Evolutionary conservation across 1,140 invertebrate genomes (phyloP).

Genomic region (Macrosteles quadrilineatus): DNA sequence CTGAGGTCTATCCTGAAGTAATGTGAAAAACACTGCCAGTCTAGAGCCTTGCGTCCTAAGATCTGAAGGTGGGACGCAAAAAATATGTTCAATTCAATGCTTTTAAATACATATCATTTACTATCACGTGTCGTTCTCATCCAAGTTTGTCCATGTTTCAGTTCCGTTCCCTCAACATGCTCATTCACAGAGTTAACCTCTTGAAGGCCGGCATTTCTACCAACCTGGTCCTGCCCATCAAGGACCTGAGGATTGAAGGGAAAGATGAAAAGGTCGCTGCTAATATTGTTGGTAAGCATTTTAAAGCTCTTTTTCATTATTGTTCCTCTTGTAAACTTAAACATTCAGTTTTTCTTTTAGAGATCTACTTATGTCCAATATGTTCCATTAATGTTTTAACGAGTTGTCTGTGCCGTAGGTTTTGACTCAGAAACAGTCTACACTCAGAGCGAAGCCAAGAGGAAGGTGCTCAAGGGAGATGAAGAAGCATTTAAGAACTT

Average conservation of each 20-base stretch:
- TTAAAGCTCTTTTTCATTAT: too few relatives aligned
- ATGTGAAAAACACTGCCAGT: too few relatives aligned
- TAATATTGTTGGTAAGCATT: constrained; percentile 50
- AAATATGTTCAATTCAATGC: too few relatives aligned
- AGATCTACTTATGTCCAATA: too few relatives aligned
- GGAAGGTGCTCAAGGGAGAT: constrained; percentile 54
- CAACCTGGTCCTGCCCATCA: constrained; percentile 50
- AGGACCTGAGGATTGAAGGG: constrained; percentile 48
- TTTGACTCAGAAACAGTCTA: constrained; percentile 56
- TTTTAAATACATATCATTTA: too few relatives aligned
- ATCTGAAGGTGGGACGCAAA: too few relatives aligned
- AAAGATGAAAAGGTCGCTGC: constrained; percentile 46
- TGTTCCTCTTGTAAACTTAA: too few relatives aligned
- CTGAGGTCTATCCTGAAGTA: too few relatives aligned
- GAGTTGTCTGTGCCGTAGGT: constrained; percentile 42
- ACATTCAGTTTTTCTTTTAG: too few relatives aligned
- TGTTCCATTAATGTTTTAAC: not conserved
- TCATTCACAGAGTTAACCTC: not conserved
- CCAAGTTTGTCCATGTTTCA: not conserved
- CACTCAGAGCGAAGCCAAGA: constrained; percentile 60
- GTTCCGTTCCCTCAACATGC: not conserved
- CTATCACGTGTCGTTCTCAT: not conserved
- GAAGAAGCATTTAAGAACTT: constrained; percentile 54
- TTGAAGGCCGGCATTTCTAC: constrained; percentile 47
- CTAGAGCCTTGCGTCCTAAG: too few relatives aligned